Percentiles rank a stretch among this genome's conserved stretches.
Conservation (phyloP, 2,888 invertebrate species). For the Apocheima hispidaria region DNA sequence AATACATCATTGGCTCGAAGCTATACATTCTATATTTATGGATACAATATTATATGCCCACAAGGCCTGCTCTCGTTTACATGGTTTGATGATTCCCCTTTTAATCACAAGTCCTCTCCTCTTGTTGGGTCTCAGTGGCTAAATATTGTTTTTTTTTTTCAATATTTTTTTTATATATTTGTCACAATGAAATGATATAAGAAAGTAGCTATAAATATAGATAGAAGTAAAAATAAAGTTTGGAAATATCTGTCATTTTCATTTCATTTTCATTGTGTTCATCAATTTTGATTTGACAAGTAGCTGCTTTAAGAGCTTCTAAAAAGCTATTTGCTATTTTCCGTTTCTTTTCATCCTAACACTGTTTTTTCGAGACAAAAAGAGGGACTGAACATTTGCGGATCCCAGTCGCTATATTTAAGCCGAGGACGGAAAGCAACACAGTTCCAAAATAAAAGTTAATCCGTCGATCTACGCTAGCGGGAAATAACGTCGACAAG, state of each 20-base stretch:
- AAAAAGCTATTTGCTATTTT: background rate
- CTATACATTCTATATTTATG: background rate
- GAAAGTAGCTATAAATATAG: background rate
- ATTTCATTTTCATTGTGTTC: too few species aligned
- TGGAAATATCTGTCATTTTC: too few species aligned
- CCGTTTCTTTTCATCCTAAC: background rate
- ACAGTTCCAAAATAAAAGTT: conserved; percentile 19
- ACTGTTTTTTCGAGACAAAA: background rate
- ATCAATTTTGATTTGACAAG: too few species aligned
- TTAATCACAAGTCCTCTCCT: background rate
- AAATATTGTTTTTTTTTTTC: too few species aligned
- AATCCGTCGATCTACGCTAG: conserved; percentile 9
- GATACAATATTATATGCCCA: background rate
- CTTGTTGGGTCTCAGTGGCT: background rate
- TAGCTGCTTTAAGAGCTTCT: too few species aligned
- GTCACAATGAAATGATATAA: background rate
- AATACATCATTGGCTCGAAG: too few species aligned
- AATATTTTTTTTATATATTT: too few species aligned
- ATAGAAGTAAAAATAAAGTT: too few species aligned
- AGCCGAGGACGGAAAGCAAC: conserved; percentile 8
- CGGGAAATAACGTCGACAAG: conserved; percentile 16
- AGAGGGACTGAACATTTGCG: conserved; percentile 9
- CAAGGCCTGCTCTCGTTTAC: too few species aligned
- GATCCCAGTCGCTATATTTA: conserved; percentile 4
- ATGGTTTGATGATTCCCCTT: too few species aligned